These are phyloP conservation scores for Micromys minutus DNA, from an alignment of 2,113 vertebrate genomes.

Conservation along the genomic window DNA sequence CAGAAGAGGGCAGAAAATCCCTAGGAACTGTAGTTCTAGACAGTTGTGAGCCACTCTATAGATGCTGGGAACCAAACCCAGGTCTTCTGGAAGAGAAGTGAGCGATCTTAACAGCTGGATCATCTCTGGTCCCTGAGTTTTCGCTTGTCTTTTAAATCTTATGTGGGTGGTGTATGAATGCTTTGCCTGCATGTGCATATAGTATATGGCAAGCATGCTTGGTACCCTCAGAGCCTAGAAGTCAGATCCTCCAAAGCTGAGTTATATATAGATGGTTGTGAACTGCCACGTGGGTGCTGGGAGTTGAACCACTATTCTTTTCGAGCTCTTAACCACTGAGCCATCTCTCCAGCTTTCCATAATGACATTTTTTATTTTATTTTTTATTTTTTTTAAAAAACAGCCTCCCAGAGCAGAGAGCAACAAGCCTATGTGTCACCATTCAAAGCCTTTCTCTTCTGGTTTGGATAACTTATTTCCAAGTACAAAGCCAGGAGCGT, in stretches of 20 bases:
- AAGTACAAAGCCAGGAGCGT: background rate
- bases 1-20: background rate
- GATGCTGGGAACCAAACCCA: background rate
- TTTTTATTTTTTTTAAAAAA: constrained; percentile 38
- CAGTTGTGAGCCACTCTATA: background rate
- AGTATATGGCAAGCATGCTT: background rate
- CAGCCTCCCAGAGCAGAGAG: background rate
- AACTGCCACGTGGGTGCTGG: background rate
- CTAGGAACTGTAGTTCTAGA: background rate
- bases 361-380: too few species aligned
- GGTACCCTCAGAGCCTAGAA: background rate
- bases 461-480: background rate
- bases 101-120: background rate
- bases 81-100: background rate
- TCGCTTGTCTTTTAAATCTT: background rate
- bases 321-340: background rate
- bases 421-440: background rate
- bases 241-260: background rate
- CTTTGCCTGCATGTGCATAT: background rate
- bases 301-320: background rate
- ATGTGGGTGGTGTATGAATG: background rate
- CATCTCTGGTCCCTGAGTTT: background rate
- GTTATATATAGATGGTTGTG: background rate
- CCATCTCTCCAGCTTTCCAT: background rate
- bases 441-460: background rate